Evolutionary conservation across 2,797 vertebrate genomes (phyloP).

Genomic region (Netta rufina): DNA sequence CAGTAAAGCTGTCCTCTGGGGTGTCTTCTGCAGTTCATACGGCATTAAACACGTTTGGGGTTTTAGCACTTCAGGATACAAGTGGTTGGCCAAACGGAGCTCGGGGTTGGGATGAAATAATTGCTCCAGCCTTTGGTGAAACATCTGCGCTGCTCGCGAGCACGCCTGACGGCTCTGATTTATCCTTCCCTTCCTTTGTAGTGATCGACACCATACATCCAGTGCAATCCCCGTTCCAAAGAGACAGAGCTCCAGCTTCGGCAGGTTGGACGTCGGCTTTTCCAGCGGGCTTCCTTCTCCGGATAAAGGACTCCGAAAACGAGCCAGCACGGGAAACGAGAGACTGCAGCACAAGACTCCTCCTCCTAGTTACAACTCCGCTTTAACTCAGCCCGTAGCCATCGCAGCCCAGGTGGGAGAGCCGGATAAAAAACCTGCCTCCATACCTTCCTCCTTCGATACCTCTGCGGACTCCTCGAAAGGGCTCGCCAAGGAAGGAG

Average conservation of each 20-base stretch:
- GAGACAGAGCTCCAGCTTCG: conserved; percentile 85
- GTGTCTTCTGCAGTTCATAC: neutral
- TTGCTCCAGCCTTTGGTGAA: conserved; percentile 5
- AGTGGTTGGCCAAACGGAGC: neutral
- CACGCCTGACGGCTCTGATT: neutral
- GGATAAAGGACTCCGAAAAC: conserved; percentile 86
- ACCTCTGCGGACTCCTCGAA: conserved; percentile 78
- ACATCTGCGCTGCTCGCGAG: neutral
- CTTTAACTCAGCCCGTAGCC: conserved; percentile 72
- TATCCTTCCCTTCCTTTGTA: conserved; percentile 61
- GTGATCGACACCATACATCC: conserved; percentile 90
- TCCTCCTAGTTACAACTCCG: conserved; percentile 84
- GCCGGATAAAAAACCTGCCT: conserved; percentile 29
- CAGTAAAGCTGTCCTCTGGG: neutral
- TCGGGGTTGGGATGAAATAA: neutral
- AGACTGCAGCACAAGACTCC: conserved; percentile 83
- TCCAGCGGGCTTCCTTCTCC: conserved; percentile 84
- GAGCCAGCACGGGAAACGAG: conserved; percentile 88
- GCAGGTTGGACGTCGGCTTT: conserved; percentile 78
- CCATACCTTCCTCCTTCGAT: conserved; percentile 84
- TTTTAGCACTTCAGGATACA: conserved; percentile 14
- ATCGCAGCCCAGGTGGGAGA: conserved; percentile 45
- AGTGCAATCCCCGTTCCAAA: conserved; percentile 91
- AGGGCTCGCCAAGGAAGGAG: conserved; percentile 64
- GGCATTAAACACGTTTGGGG: neutral